Evolutionary conservation across 2,113 vertebrate species (phyloP).

Genomic region (Percopsis transmontana): DNA sequence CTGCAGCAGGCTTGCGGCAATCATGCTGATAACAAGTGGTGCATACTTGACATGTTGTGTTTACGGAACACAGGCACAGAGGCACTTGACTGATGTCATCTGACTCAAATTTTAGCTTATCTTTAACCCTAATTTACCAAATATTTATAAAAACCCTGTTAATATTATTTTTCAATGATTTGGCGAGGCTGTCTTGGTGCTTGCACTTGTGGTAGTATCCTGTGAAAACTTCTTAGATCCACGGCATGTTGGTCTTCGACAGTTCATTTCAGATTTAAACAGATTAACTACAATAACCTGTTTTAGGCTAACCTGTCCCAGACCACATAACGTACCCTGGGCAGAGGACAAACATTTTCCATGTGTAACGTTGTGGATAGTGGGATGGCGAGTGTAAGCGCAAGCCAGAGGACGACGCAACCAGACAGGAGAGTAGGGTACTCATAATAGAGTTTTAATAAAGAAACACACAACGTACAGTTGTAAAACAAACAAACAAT

Average conservation of each 20-base stretch:
- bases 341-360: neutral
- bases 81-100: slow-evolving; percentile 11
- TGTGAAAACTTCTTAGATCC: neutral
- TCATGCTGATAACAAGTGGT: slow-evolving; percentile 27
- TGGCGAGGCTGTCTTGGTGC: neutral
- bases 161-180: slow-evolving; percentile 4
- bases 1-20: slow-evolving; percentile 44
- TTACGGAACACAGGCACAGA: slow-evolving; percentile 12
- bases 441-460: no score
- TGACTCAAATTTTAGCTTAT: slow-evolving; percentile 8
- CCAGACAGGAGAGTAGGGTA: no score
- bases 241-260: slow-evolving; percentile 1
- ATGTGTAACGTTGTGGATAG: no score
- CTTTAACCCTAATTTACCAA: neutral
- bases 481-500: no score
- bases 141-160: slow-evolving; percentile 2
- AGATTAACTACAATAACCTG: slow-evolving; percentile 8
- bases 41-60: slow-evolving; percentile 18
- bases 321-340: neutral
- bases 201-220: neutral
- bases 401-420: no score
- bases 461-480: no score
- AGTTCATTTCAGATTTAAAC: slow-evolving; percentile 13
- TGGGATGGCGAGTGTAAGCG: no score
- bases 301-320: neutral